Evolutionary conservation across 2,888 invertebrate species (phyloP), one percentile per base, ranked within the genome.

Genomic region (Ypsolopha sequella): DNA sequence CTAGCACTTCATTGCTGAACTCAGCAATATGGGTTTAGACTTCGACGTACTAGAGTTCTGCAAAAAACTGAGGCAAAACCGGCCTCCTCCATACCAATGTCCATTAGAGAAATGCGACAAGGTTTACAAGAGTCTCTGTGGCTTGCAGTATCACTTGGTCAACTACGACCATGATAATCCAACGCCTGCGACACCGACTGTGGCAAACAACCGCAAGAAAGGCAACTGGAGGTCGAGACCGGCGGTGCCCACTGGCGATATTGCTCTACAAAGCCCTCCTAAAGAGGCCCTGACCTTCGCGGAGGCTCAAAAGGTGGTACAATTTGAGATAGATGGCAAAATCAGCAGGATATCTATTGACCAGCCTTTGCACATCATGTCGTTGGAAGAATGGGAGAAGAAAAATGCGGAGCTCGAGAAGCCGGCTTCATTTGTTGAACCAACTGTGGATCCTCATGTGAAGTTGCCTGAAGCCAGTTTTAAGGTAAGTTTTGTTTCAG

Each of bases 41-140:
- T 95, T 95, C 82, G 95, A 96, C 87, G 92, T 95, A 62, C 88
- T 93, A 64, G 93, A 93, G 73, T 95, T 94, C 80, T 94, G 94
- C 72, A 92, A 93, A 73, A 94, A 95, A 80, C 88, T 95, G 58
- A 89, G 91, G 53, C 92, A 92, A 60, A 93, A 92, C 69, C 93
- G 93, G 67, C 89, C 90, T 50, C 95, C 96, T 51, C 96, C 96
- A 50, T 96, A 94, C 78, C 91, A 92, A 63, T 97, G 96, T 68
- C 96, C 96, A 7, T 88, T 95, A 51, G 91, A 92, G 62, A 92
- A 93, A 65, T 96, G 96, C 80, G 93, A 92, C 59, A 93, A 93
- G 72, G 91, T 92, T 24, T 96, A 96, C 76, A 95, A 95, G 79
- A 95, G 95, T 56, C 91, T 94, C 57, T 92, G 92, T 57, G 96